Evolutionary conservation across 2,113 vertebrate species (phyloP).

Genomic region (Anguilla japonica): DNA sequence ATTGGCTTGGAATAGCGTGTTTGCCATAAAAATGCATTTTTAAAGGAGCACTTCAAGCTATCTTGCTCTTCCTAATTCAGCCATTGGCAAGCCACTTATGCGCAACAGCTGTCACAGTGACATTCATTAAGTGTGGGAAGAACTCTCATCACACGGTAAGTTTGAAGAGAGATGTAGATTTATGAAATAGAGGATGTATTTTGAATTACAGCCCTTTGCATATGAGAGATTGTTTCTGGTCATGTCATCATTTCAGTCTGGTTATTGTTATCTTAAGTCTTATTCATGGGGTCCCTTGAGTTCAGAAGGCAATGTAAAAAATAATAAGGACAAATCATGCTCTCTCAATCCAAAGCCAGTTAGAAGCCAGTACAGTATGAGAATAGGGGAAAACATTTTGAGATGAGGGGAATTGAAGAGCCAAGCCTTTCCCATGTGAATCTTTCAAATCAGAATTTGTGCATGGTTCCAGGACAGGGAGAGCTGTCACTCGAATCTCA

Average conservation of each 20-base stretch:
- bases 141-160: background rate
- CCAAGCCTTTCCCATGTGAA: background rate
- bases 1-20: background rate
- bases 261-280: conserved; percentile 42
- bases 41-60: background rate
- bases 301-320: conserved; percentile 54
- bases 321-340: conserved; percentile 41
- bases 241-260: conserved; percentile 43
- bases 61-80: background rate
- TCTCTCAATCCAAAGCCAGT: background rate
- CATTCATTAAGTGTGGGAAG: background rate
- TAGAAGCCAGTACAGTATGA: conserved; percentile 28
- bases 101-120: background rate
- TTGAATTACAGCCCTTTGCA: conserved; percentile 45
- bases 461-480: background rate
- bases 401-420: conserved; percentile 10
- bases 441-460: conserved; percentile 40
- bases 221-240: conserved; percentile 39
- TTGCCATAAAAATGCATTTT: conserved; percentile 32
- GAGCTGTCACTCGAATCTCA: background rate
- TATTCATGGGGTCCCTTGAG: conserved; percentile 44
- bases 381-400: conserved; percentile 27
- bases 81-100: background rate
- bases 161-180: background rate
- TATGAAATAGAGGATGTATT: background rate